Evolutionary conservation across 2,888 invertebrate genomes (phyloP).

Genomic region (Epicampocera succincta): DNA sequence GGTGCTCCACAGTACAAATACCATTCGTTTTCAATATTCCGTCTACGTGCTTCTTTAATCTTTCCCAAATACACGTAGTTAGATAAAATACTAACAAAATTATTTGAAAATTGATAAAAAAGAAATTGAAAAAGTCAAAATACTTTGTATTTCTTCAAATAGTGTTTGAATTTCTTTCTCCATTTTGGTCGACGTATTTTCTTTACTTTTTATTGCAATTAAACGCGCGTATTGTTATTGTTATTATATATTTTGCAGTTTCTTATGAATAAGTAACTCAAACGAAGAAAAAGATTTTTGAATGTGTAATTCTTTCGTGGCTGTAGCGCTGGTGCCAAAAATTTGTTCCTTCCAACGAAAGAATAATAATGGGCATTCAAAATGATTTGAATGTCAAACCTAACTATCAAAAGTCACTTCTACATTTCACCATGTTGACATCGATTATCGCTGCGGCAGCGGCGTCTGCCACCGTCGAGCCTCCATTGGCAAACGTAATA

Average conservation of each 20-base stretch:
- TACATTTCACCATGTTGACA: constrained; percentile 76
- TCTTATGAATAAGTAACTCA: neutral
- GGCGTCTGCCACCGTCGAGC: constrained; percentile 60
- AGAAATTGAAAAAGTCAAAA: neutral
- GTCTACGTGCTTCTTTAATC: constrained; percentile 31
- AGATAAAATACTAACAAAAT: constrained; percentile 20
- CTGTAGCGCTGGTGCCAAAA: neutral
- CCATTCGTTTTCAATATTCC: constrained; percentile 72
- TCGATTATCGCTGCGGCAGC: constrained; percentile 75
- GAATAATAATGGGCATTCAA: constrained; percentile 74
- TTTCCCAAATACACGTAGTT: constrained; percentile 58
- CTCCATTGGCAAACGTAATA: constrained; percentile 16
- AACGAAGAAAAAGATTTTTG: constrained; percentile 24
- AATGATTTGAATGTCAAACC: constrained; percentile 74
- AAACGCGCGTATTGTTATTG: constrained; percentile 1
- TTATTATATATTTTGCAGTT: constrained; percentile 29
- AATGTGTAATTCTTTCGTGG: constrained; percentile 41
- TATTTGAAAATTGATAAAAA: constrained; percentile 2
- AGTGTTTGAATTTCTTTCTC: constrained; percentile 1
- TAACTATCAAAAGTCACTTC: constrained; percentile 72
- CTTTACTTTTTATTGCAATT: neutral
- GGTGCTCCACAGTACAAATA: constrained; percentile 65
- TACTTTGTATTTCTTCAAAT: neutral
- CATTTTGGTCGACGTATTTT: neutral
- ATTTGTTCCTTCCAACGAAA: constrained; percentile 12